Percentiles rank a stretch among this genome's conserved stretches.
Conservation (phyloP, 2,113 vertebrate species). For the Pao palembangensis region DNA sequence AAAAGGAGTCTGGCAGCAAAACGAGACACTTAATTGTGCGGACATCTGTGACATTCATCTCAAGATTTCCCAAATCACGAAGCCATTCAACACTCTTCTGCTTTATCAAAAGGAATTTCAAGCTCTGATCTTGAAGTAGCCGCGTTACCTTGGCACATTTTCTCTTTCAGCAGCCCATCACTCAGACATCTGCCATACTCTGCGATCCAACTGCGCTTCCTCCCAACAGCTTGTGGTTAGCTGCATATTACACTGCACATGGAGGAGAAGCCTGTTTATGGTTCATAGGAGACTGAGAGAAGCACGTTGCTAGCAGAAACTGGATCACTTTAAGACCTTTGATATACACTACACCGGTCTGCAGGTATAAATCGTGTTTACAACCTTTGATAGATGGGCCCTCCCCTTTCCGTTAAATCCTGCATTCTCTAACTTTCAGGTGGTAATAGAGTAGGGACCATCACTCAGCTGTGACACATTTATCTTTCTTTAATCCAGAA, state of each 20-base stretch:
- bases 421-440: constrained; percentile 23
- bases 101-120: constrained; percentile 21
- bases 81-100: constrained; percentile 16
- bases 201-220: constrained; percentile 29
- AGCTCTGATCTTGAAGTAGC: constrained; percentile 28
- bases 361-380: constrained; percentile 36
- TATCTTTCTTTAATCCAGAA: constrained; percentile 1
- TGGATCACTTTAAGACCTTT: constrained; percentile 12
- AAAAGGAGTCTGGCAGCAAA: constrained; percentile 8
- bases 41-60: constrained; percentile 21
- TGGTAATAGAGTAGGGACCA: constrained; percentile 16
- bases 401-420: constrained; percentile 15
- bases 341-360: constrained; percentile 6
- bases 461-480: constrained; percentile 6
- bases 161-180: constrained; percentile 35
- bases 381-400: constrained; percentile 38
- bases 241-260: constrained; percentile 7
- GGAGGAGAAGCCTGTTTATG: constrained; percentile 23
- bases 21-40: constrained; percentile 6
- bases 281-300: constrained; percentile 30
- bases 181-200: constrained; percentile 36
- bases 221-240: constrained; percentile 22
- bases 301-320: constrained; percentile 24
- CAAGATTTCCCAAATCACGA: constrained; percentile 19
- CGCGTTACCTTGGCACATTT: constrained; percentile 31